Conservation (phyloP, 2,113 vertebrate species). For the Dipodomys spectabilis region DNA sequence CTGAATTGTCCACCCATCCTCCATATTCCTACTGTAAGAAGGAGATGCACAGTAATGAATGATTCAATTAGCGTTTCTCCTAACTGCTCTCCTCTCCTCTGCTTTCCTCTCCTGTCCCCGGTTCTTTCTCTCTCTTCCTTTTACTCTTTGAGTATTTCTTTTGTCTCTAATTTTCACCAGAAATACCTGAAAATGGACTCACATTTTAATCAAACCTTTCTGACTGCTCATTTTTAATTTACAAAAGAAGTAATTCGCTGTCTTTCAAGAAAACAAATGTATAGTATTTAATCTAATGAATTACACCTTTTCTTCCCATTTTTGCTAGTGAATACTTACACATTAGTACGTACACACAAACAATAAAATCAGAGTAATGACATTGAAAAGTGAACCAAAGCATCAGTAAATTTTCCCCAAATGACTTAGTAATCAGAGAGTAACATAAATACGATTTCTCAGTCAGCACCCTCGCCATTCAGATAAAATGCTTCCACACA, state of each 20-base stretch:
- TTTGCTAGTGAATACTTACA: not conserved
- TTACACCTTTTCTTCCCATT: not conserved
- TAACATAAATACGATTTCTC: not conserved
- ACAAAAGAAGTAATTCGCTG: not conserved
- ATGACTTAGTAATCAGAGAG: not conserved
- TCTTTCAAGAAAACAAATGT: not conserved
- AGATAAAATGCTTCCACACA: not conserved
- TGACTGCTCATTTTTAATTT: not conserved
- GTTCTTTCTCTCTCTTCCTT: not conserved
- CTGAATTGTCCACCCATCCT: not conserved
- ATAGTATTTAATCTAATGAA: not conserved
- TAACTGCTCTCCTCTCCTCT: not conserved
- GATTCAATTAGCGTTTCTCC: not conserved
- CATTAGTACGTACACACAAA: not conserved
- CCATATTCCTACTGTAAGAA: not conserved
- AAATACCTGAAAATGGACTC: not conserved
- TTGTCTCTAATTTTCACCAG: no score
- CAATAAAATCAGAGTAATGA: not conserved
- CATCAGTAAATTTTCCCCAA: not conserved
- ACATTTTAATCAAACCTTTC: not conserved
- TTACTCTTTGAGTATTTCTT: no score
- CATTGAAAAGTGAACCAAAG: not conserved
- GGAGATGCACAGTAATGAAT: not conserved
- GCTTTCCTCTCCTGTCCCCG: no score
- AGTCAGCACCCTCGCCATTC: not conserved